phyloP scores from a whole-genome alignment of 2,113 vertebrate genomes.

The Microtus ochrogaster region DNA sequence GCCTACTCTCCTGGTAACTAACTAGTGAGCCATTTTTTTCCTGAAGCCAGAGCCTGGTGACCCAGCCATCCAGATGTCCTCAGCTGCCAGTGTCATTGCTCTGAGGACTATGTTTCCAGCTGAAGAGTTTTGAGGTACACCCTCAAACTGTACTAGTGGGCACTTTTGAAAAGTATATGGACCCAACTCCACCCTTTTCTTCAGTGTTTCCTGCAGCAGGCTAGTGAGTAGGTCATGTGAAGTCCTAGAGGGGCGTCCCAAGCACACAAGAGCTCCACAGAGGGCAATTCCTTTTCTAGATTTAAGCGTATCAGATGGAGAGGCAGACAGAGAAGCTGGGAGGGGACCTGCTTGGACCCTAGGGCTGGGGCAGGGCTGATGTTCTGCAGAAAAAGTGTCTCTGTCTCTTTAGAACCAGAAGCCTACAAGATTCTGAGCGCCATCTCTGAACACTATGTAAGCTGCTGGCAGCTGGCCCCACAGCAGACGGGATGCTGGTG shows the following conservation, averaged over 20 bases:
- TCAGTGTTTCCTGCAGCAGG: background rate
- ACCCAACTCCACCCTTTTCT: fast-evolving
- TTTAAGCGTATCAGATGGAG: background rate
- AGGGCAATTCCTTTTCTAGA: background rate
- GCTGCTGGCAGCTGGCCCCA: background rate
- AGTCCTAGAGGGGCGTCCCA: background rate
- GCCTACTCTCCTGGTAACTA: too few relatives aligned
- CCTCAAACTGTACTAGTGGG: background rate
- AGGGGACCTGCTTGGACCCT: background rate
- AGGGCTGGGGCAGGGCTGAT: background rate
- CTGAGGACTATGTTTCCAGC: background rate
- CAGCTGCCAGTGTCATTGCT: background rate
- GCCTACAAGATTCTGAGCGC: background rate
- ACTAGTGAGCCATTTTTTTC: too few relatives aligned
- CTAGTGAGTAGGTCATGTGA: background rate
- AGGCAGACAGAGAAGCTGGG: background rate
- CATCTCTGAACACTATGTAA: background rate
- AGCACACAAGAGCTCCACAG: background rate
- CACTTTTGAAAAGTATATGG: background rate
- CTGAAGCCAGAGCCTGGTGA: background rate
- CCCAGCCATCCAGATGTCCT: background rate
- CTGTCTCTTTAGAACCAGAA: background rate
- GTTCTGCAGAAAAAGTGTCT: background rate
- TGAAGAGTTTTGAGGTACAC: background rate
- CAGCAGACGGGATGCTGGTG: background rate